phyloP scores from a whole-genome alignment of 1,140 invertebrate genomes.

The Apis laboriosa region DNA sequence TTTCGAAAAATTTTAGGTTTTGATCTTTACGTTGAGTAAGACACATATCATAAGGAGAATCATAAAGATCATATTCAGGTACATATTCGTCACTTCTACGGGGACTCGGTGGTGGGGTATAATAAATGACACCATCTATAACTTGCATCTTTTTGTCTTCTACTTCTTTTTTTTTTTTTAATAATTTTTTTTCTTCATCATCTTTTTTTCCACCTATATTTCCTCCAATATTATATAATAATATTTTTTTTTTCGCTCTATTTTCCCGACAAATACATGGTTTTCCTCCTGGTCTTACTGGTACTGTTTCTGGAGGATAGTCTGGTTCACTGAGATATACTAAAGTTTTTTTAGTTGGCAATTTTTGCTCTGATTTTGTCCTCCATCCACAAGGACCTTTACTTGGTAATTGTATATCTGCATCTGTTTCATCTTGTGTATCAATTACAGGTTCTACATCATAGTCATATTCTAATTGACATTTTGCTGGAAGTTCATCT shows the following conservation, averaged over 20 bases:
- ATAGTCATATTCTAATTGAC: slow-evolving; percentile 17
- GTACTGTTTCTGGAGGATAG: slow-evolving; percentile 57
- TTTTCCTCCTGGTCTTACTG: slow-evolving; percentile 60
- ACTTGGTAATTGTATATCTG: background rate
- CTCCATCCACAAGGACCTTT: slow-evolving; percentile 60
- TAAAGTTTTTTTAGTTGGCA: slow-evolving; percentile 66
- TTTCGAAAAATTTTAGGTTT: slow-evolving; percentile 42
- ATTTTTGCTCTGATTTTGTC: slow-evolving; percentile 63
- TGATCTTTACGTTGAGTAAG: slow-evolving; percentile 21
- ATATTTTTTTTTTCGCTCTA: slow-evolving; percentile 66
- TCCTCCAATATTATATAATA: slow-evolving; percentile 60
- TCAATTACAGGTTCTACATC: background rate
- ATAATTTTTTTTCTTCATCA: slow-evolving; percentile 13
- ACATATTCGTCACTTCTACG: slow-evolving; percentile 72
- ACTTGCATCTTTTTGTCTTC: slow-evolving; percentile 40
- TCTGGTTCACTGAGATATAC: slow-evolving; percentile 63
- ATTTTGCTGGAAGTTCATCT: slow-evolving; percentile 8
- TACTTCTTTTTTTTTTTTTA: slow-evolving; percentile 10
- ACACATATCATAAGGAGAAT: slow-evolving; percentile 64
- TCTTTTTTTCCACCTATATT: slow-evolving; percentile 23
- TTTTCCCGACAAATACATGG: slow-evolving; percentile 71
- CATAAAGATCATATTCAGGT: slow-evolving; percentile 71
- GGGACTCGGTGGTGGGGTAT: slow-evolving; percentile 68
- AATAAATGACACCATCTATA: slow-evolving; percentile 65
- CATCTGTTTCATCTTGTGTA: slow-evolving; percentile 2